Conservation (phyloP, 2,113 vertebrate species). For the Poeciliopsis turrubarensis region DNA sequence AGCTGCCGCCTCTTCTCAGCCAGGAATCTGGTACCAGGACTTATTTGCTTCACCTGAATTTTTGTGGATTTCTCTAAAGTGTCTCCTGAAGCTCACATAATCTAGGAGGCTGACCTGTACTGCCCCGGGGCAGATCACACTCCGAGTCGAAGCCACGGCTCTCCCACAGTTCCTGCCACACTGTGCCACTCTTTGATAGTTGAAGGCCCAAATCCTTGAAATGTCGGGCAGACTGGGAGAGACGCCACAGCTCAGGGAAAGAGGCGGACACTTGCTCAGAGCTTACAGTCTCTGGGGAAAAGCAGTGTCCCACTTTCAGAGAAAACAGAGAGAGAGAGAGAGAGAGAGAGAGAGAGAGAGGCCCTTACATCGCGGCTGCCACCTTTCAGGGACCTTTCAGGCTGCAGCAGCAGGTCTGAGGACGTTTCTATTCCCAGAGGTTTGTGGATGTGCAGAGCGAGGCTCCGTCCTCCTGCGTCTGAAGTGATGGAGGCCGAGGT, state of each 20-base stretch:
- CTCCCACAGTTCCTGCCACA: slow-evolving; percentile 56
- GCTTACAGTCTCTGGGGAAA: slow-evolving; percentile 61
- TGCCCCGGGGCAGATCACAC: slow-evolving; percentile 64
- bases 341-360: slow-evolving; percentile 35
- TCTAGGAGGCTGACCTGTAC: slow-evolving; percentile 58
- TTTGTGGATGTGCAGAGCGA: slow-evolving; percentile 36
- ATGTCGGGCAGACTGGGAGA: slow-evolving; percentile 62
- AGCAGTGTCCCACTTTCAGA: slow-evolving; percentile 62
- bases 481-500: slow-evolving; percentile 41
- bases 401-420: slow-evolving; percentile 61
- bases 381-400: slow-evolving; percentile 41
- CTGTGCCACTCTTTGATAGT: slow-evolving; percentile 60
- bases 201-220: slow-evolving; percentile 67
- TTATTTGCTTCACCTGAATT: slow-evolving; percentile 64
- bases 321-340: slow-evolving; percentile 32
- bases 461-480: slow-evolving; percentile 50
- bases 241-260: slow-evolving; percentile 58
- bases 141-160: slow-evolving; percentile 49
- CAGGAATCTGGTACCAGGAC: slow-evolving; percentile 55
- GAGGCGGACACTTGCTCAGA: slow-evolving; percentile 53
- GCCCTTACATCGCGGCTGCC: slow-evolving; percentile 46
- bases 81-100: slow-evolving; percentile 62
- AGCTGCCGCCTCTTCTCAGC: slow-evolving; percentile 24
- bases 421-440: slow-evolving; percentile 61
- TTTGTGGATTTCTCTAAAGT: slow-evolving; percentile 51